phyloP scores from a whole-genome alignment of 2,113 vertebrate species.

The Myotis davidii region DNA sequence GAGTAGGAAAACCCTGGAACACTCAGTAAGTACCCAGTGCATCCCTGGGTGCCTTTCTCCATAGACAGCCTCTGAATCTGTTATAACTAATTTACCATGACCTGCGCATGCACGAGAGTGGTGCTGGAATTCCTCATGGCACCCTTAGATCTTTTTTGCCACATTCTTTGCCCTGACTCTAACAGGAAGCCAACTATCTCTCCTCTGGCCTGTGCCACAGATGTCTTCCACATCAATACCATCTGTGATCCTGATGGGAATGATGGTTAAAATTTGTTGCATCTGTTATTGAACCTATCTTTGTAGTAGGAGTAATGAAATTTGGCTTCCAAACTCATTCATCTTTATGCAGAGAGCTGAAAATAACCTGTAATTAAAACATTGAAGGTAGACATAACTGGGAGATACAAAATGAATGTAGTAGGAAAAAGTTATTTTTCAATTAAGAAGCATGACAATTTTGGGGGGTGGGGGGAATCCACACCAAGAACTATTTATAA shows the following conservation, averaged over 20 bases:
- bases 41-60: background rate
- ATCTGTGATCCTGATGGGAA: constrained; percentile 72
- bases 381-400: constrained; percentile 37
- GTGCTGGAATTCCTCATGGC: background rate
- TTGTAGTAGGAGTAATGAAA: constrained; percentile 68
- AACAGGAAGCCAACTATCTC: constrained; percentile 54
- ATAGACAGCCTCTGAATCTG: background rate
- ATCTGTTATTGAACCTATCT: constrained; percentile 71
- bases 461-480: too few relatives aligned
- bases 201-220: constrained; percentile 62
- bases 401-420: constrained; percentile 20
- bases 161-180: constrained; percentile 58
- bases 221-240: constrained; percentile 71
- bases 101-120: background rate
- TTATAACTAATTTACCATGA: background rate
- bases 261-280: constrained; percentile 67
- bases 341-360: constrained; percentile 51
- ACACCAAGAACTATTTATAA: background rate
- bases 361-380: constrained; percentile 66
- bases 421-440: background rate
- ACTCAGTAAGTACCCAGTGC: background rate
- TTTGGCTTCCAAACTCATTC: constrained; percentile 58
- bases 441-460: constrained; percentile 28
- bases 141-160: constrained; percentile 53
- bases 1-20: background rate